Percentiles rank a stretch among this genome's conserved stretches.
These are phyloP conservation scores for Bugula neritina DNA, from an alignment of 2,888 invertebrate species.

Conservation along the genomic window DNA sequence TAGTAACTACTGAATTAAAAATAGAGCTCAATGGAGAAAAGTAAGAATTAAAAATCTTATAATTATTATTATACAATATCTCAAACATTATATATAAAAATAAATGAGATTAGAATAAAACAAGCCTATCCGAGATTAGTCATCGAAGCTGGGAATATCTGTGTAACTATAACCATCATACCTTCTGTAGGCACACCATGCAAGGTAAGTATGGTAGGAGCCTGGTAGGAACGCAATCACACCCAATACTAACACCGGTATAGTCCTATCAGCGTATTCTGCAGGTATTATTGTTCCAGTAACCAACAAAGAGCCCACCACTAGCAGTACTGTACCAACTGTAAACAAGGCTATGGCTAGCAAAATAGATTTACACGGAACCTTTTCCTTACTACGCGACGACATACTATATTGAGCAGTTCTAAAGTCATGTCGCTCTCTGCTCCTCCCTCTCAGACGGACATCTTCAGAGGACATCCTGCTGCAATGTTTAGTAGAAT, in stretches of 20 bases:
- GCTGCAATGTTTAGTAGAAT: too few species aligned
- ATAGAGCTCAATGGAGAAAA: too few species aligned
- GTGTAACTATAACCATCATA: constrained; percentile 78
- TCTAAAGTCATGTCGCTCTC: background rate
- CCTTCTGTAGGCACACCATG: constrained; percentile 75
- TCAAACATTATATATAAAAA: too few species aligned
- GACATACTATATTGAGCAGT: background rate
- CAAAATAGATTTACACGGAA: constrained; percentile 78
- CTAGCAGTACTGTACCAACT: constrained; percentile 70
- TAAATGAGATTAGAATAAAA: too few species aligned
- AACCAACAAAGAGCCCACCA: constrained; percentile 70
- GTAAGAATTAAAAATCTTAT: too few species aligned
- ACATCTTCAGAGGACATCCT: background rate
- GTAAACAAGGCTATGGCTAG: constrained; percentile 71
- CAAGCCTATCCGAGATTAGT: too few species aligned
- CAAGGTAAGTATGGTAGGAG: constrained; percentile 80
- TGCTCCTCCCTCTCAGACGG: background rate
- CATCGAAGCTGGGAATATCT: constrained; percentile 80
- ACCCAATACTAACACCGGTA: constrained; percentile 82
- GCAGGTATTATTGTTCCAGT: constrained; percentile 65
- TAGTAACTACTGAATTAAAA: too few species aligned
- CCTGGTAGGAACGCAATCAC: constrained; percentile 85
- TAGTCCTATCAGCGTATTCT: constrained; percentile 78
- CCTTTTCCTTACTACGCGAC: constrained; percentile 50
- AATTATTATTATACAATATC: too few species aligned